Base-by-base conservation (phyloP, 2,888 invertebrate genomes). In the Hydrotaea diabolus region DNA sequence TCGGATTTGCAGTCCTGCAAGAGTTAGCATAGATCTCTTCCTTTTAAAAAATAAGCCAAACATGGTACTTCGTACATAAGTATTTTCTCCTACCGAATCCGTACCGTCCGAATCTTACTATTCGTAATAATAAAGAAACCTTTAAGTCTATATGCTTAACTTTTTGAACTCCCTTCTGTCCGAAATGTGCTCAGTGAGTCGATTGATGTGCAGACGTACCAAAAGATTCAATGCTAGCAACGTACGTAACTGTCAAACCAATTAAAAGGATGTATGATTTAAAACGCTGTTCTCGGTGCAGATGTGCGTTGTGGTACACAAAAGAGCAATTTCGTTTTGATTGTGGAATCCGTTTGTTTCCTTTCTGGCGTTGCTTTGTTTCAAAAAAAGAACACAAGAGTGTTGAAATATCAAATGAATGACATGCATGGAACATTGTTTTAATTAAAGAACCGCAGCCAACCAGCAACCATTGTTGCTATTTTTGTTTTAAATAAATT, bases 231-330 rank as follows among this genome's bases (percentile, higher is more conserved):
- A 79, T 76, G 17, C 17, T 17, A 15, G 17, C 15, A 53, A 53
- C 17, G 31, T 83, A 53, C 17, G 31, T 83, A 73, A 59, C 49
- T 79, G 66, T 77, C 76, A 76, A 79, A 80, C 76, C 79, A 83
- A 83, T 80, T 83, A 73, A 76, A 80, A 3, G 39, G 72, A 66
- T 73, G 49, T 72, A 62, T 76, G 72, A 82, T 75, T 46, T 62
- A 9, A 53, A 72, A 62, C 53, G 53, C 55, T 71, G 59, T 53
- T 39, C 43, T 66, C 31, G 59, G 43, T 59, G 19, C 17, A 46
- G 7, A 17, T 46, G 23, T 36, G 11, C 21, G 31, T 21, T 81
- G 55, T 64, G 49, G 3, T 8, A 11, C 46, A 46, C 53, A 72
- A 64, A 71, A 49, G 71, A 31, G 31, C 39, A 19, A 64, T 19